phyloP scores from a whole-genome alignment of 1,140 invertebrate genomes.

The Dendroctonus valens region DNA sequence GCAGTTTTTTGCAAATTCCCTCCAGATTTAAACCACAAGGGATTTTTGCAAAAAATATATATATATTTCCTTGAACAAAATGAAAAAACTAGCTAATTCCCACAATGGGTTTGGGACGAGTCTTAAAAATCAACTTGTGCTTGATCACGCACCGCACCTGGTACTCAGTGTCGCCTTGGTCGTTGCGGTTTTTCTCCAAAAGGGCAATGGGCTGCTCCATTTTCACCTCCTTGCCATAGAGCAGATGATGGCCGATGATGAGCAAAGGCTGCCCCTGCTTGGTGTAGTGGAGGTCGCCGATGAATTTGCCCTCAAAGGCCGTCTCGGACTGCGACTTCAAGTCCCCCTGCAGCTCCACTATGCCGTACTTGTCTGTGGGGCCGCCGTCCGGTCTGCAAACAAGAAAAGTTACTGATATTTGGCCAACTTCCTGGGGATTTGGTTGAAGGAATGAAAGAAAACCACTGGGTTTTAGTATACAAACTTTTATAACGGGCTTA shows the following conservation, averaged over 20 bases:
- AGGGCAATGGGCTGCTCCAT: conserved; percentile 86
- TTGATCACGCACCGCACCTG: conserved; percentile 74
- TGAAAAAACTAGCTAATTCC: conserved; percentile 13
- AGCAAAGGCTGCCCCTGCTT: conserved; percentile 74
- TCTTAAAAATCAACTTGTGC: conserved; percentile 86
- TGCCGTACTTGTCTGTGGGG: conserved; percentile 60
- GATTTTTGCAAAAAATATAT: background rate
- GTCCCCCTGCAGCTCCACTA: conserved; percentile 84
- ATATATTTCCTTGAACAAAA: background rate
- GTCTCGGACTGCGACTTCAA: conserved; percentile 64
- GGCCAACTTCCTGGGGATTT: too few species aligned
- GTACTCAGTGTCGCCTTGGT: conserved; percentile 57
- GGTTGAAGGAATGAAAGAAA: too few species aligned
- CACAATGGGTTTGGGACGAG: conserved; percentile 82
- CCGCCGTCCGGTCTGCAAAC: conserved; percentile 18
- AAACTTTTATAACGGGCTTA: too few species aligned
- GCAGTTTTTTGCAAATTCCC: background rate
- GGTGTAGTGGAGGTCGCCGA: conserved; percentile 80
- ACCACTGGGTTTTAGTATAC: too few species aligned
- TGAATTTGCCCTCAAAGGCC: conserved; percentile 61
- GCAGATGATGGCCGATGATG: conserved; percentile 90
- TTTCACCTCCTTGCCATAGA: conserved; percentile 80
- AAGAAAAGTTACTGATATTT: too few species aligned
- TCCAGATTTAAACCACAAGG: background rate
- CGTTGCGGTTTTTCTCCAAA: conserved; percentile 61